Evolutionary conservation across 2,797 vertebrate species (phyloP).

Genomic region (Girardinus metallicus): DNA sequence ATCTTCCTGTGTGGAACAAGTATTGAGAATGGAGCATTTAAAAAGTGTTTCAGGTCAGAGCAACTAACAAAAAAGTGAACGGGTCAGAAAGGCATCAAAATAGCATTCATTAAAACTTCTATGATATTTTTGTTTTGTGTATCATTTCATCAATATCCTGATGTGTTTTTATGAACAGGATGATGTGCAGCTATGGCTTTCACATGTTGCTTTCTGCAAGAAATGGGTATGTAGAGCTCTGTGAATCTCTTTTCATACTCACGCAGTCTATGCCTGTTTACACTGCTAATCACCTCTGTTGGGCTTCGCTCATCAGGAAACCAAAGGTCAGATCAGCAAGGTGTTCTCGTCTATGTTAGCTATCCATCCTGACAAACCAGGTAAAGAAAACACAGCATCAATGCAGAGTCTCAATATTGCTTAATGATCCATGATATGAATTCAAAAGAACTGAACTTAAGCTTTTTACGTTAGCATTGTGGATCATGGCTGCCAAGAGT

Average conservation of each 20-base stretch:
- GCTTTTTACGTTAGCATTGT: conserved; percentile 80
- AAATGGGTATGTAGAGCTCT: conserved; percentile 89
- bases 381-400: conserved; percentile 71
- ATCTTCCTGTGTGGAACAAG: background rate
- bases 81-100: background rate
- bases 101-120: background rate
- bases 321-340: conserved; percentile 89
- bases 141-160: background rate
- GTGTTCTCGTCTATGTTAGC: conserved; percentile 92
- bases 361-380: conserved; percentile 95
- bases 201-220: conserved; percentile 94
- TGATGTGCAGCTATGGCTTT: conserved; percentile 95
- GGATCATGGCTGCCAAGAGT: conserved; percentile 98
- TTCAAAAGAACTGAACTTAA: background rate
- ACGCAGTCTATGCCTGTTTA: background rate
- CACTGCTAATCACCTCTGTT: background rate
- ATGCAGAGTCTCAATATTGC: background rate
- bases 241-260: background rate
- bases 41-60: background rate
- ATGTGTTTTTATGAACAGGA: conserved; percentile 74
- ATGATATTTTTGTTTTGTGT: background rate
- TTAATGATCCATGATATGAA: background rate
- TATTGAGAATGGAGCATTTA: background rate
- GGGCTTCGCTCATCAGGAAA: conserved; percentile 74
- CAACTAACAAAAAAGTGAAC: background rate